Conservation (phyloP, 2,888 invertebrate species). For the Meghimatium bilineatum region DNA sequence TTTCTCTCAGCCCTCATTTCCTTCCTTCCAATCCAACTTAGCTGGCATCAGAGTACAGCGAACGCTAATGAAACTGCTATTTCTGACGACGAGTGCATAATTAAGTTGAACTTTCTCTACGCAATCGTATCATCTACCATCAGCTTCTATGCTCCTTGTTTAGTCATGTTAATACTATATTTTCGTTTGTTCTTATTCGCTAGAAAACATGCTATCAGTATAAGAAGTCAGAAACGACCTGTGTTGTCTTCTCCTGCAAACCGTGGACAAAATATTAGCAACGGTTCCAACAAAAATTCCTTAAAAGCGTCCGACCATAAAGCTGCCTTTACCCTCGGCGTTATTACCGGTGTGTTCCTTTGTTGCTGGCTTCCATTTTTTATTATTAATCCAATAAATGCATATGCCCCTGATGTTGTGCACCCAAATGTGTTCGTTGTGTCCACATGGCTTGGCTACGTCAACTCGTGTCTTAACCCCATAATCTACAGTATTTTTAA, state of each 20-base stretch:
- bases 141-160: slow-evolving; percentile 97
- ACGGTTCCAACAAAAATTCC: slow-evolving; percentile 53
- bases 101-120: slow-evolving; percentile 95
- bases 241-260: slow-evolving; percentile 38
- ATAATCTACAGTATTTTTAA: slow-evolving; percentile 99
- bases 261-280: slow-evolving; percentile 50
- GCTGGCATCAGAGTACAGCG: slow-evolving; percentile 78
- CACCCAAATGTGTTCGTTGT: slow-evolving; percentile 88
- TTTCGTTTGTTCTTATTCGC: slow-evolving; percentile 96
- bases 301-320: slow-evolving; percentile 91
- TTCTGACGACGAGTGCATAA: slow-evolving; percentile 82
- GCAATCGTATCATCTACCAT: slow-evolving; percentile 98
- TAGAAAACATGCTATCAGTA: slow-evolving; percentile 96
- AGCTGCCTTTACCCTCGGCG: slow-evolving; percentile 97
- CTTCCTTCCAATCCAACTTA: slow-evolving; percentile 88
- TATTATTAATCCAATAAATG: slow-evolving; percentile 96
- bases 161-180: slow-evolving; percentile 97
- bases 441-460: slow-evolving; percentile 98
- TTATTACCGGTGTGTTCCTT: slow-evolving; percentile 97
- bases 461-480: slow-evolving; percentile 96
- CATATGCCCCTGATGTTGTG: slow-evolving; percentile 96
- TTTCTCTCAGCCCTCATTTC: slow-evolving; percentile 94
- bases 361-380: slow-evolving; percentile 99
- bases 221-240: slow-evolving; percentile 79
- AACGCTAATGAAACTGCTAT: slow-evolving; percentile 45